phyloP scores from a whole-genome alignment of 2,113 vertebrate species.

The Tapirus terrestris region DNA sequence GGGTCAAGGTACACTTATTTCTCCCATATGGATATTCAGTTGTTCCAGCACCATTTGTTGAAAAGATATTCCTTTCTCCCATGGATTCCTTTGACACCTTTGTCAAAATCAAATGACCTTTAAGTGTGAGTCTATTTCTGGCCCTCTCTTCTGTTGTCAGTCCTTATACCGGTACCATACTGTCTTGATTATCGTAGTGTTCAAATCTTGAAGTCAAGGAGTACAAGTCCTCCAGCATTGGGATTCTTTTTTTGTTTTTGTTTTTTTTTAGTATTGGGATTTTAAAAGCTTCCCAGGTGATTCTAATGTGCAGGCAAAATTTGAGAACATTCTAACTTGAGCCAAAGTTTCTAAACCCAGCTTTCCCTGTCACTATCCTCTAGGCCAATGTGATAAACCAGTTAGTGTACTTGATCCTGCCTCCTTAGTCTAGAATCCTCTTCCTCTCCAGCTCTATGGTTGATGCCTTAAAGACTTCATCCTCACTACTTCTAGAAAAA shows the following conservation, averaged over 20 bases:
- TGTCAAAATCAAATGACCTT: constrained; percentile 22
- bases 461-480: neutral
- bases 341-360: neutral
- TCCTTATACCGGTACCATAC: neutral
- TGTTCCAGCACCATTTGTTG: neutral
- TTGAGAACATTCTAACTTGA: neutral
- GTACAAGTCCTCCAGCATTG: neutral
- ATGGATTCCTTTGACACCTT: neutral
- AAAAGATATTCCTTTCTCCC: constrained; percentile 25
- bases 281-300: constrained; percentile 14
- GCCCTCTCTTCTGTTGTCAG: neutral
- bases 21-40: neutral
- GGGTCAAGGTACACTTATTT: neutral
- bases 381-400: neutral
- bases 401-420: neutral
- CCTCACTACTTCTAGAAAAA: neutral
- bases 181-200: neutral
- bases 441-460: neutral
- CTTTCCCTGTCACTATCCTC: neutral
- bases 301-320: neutral
- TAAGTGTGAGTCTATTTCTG: constrained; percentile 22
- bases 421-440: neutral
- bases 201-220: neutral
- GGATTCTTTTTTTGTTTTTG: neutral
- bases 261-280: neutral